Base-by-base conservation (phyloP, 2,797 vertebrate genomes). In the Cyclopterus lumpus region DNA sequence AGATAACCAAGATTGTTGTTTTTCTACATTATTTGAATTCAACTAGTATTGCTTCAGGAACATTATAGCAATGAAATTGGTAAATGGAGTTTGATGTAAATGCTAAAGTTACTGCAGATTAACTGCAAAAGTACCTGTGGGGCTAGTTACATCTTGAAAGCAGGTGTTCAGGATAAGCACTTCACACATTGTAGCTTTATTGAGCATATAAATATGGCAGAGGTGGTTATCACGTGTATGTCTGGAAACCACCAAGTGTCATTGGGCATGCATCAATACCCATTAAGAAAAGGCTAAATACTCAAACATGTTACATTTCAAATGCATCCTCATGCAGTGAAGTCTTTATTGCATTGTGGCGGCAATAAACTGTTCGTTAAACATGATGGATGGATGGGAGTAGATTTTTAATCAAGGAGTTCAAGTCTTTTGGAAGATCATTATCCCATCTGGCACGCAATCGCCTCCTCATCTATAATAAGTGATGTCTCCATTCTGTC, bases 391-490 rank as follows among this genome's bases (percentile, higher is more conserved):
- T 65, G 60, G 48, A 38, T 66, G 34, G 3, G 6, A 58, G 58
- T 8, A 20, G 2, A 48, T 66, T 84, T 80, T 62, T 54, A 57
- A 67, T 77, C 26, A 64, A n/a, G 44, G 55, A 15, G 42, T 58
- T 42, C 0, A 3, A 67, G 48, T 55, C 46, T 75, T 79, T 79
- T 65, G 49, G 44, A 69, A 32, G 75, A 80, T 74, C 73, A 73
- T 30, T 24, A 62, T 72, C 82, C 78, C 66, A 80, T 76, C 36
- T 75, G 64, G 66, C 6, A 16, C 48, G 24, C 28, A 73, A 73
- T 68, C 64, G 42, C 62, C 58, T 77, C 64, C 77, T 80, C 67
- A 74, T 84, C 64, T 66, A 51, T 28, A 57, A 34, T 30, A 36
- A 69, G 46, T 22, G 44, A 67, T 53, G 67, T 73, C 53, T 70